Base-by-base conservation (phyloP, 2,888 invertebrate genomes). In the Embidobia sp. region DNA sequence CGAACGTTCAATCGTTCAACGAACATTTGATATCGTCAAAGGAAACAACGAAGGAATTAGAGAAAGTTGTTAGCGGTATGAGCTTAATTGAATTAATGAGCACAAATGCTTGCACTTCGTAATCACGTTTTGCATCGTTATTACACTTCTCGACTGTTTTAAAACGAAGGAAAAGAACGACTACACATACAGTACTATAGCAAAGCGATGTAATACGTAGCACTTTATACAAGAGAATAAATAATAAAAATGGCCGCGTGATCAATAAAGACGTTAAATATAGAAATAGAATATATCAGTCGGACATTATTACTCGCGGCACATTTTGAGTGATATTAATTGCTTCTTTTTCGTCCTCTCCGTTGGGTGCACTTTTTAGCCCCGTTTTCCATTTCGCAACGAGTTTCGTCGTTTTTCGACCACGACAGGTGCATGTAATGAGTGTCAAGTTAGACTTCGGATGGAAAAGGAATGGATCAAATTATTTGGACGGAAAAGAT, bases 221-320 rank as follows among this genome's bases (percentile, higher is more conserved):
- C 66, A 74, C 74, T 74, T 74, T 74, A 74, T 66, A 74, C 66
- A 74, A 74, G 64, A 73, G 72, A 74, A 74, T 74, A 74, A 74
- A 74, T 74, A 74, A 74, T 74, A 67, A 66, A 74, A 74, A 74
- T 66, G 66, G 74, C 59, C 22, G 64, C 64, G 22, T 66, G 61
- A 66, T 74, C 74, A 53, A 74, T 74, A 74, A 44, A 66, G 59
- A 66, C 26, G 74, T 74, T 74, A 74, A 59, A 74, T 74, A 74
- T 74, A 74, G 66, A 66, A 51, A 61, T 51, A 59, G 66, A 74
- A 53, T 66, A 66, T 61, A 66, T 61, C 61, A 40, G 10, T 27
- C 6, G 40, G 66, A 37, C 19, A 51, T 22, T 49, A 66, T 44
- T 29, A 27, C 6, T 18, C 19, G 13, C 35, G 13, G 26, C 40